Conservation (phyloP, 2,888 invertebrate species). For the Iselma pallidipennis region DNA sequence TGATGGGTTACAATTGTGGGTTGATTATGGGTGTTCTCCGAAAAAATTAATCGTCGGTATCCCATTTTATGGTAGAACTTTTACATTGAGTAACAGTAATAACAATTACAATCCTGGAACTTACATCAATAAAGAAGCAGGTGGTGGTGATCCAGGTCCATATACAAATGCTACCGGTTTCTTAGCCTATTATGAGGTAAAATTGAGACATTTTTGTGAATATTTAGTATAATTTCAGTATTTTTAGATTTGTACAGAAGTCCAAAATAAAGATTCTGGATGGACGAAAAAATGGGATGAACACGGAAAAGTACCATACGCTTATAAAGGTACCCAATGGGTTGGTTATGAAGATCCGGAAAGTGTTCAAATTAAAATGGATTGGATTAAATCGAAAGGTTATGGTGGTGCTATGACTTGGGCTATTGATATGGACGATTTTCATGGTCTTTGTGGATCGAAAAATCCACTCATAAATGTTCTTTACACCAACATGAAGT, state of each 20-base stretch:
- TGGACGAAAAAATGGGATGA: constrained; percentile 89
- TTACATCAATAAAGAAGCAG: constrained; percentile 88
- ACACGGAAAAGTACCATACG: constrained; percentile 80
- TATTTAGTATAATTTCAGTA: constrained; percentile 3
- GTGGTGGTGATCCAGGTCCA: constrained; percentile 82
- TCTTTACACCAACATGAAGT: constrained; percentile 72
- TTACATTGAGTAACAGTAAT: constrained; percentile 79
- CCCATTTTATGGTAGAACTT: constrained; percentile 87
- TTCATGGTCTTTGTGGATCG: constrained; percentile 78
- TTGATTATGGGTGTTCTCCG: constrained; percentile 84
- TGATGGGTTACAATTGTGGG: constrained; percentile 86
- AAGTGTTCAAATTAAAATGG: constrained; percentile 87
- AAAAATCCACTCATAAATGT: constrained; percentile 76
- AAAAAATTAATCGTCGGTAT: constrained; percentile 87
- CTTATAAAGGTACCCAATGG: constrained; percentile 85
- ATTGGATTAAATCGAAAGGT: constrained; percentile 81
- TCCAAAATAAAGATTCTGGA: constrained; percentile 68
- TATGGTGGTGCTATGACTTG: constrained; percentile 90
- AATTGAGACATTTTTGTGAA: constrained; percentile 4
- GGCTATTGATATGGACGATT: constrained; percentile 94
- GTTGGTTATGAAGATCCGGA: constrained; percentile 84
- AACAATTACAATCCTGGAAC: constrained; percentile 83
- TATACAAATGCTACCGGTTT: constrained; percentile 88
- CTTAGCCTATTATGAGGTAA: constrained; percentile 82
- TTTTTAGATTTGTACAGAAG: constrained; percentile 74